These are phyloP conservation scores for Microctonus brassicae DNA, from an alignment of 2,888 invertebrate genomes.

Conservation along the genomic window DNA sequence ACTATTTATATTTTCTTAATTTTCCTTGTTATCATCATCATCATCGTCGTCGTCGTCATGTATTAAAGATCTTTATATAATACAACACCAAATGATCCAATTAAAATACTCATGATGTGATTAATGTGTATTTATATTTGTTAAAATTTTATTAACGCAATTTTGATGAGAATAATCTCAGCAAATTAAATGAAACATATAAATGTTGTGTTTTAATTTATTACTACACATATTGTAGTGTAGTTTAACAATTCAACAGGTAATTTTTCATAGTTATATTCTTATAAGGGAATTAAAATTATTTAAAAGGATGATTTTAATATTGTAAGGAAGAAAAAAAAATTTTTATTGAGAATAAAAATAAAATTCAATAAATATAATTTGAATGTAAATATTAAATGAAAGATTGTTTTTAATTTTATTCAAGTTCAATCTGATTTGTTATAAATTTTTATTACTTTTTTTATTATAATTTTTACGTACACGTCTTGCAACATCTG, in stretches of 20 bases:
- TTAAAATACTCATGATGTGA: background rate
- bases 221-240: background rate
- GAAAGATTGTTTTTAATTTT: background rate
- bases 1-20: too few relatives aligned
- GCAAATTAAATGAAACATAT: background rate
- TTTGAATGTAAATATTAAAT: background rate
- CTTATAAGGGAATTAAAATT: background rate
- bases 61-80: background rate
- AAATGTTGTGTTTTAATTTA: background rate
- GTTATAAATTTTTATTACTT: too few relatives aligned
- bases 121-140: too few relatives aligned
- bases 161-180: background rate
- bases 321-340: background rate
- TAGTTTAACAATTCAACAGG: slow-evolving; percentile 13
- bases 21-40: too few relatives aligned
- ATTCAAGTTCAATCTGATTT: background rate
- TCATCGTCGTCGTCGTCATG: background rate
- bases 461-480: too few relatives aligned
- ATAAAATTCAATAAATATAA: background rate
- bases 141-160: too few relatives aligned
- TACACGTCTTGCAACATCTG: background rate
- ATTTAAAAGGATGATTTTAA: background rate
- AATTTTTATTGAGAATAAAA: background rate
- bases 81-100: background rate
- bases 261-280: too few relatives aligned